Evolutionary conservation across 2,113 vertebrate species (phyloP), one percentile per base, ranked within the genome.

Genomic region (Turdus rufiventris): DNA sequence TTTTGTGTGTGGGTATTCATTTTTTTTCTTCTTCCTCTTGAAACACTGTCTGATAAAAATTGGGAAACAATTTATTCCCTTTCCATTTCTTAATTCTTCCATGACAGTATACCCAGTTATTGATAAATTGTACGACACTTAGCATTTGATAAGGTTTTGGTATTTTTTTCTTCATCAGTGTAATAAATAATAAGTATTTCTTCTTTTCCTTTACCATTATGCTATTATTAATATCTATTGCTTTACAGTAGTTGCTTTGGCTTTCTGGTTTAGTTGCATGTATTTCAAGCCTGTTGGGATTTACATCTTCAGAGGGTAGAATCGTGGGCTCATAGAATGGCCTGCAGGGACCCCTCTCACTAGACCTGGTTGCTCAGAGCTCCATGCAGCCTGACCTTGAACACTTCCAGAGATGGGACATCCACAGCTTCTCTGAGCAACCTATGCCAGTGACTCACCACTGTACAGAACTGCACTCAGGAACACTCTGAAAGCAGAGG

Each of bases 381-480:
- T 74, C 24, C 29, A 31, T 67, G 45, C 45, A 67, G 11, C 8
- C 53, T 74, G 53, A 19, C 10, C 24, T 29, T 53, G 33, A 60
- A 8, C 16, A 18, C 13, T 74, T 53, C 24, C 29, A 53, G 45
- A 45, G 38, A n/a, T 66, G 13, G 19, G 16, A 6, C 29, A 18
- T 75, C 20, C 53, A 15, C 47, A 61, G 20, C n/a, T 47, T 26
- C 40, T 40, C 53, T 60, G 53, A n/a, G 45, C 13, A 60, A 1
- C 28, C 28, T 24, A 3, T 81, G 26, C 43, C 13, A 8, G 36
- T 66, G 45, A 18, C 43, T 66, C 45, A 38, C 33, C 28, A 5
- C 23, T 60, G 14, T 34, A 23, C 8, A n/a, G 29, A 78, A 4
- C 12, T 26, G 3, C 4, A 4, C 12, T 62, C 7, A 28, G 0